phyloP scores from a whole-genome alignment of 2,797 vertebrate genomes.

The Falco berigora region DNA sequence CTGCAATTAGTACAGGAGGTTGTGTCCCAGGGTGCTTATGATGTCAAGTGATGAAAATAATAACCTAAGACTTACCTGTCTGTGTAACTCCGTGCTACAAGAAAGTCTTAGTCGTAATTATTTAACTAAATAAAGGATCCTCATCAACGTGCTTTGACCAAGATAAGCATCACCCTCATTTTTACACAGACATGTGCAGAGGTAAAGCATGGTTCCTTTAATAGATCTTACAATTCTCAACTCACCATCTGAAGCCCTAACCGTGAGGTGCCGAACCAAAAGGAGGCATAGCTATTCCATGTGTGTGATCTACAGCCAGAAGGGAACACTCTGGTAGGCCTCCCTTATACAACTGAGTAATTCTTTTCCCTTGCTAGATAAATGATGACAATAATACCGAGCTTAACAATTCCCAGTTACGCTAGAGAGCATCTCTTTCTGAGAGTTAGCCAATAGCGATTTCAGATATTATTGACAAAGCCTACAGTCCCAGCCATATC shows the following conservation, averaged over 20 bases:
- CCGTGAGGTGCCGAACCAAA: not conserved
- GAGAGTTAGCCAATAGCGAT: not conserved
- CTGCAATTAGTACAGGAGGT: not conserved
- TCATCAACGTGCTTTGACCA: not conserved
- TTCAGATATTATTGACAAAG: not conserved
- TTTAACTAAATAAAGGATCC: not conserved
- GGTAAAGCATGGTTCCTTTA: not conserved
- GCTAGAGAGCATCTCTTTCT: not conserved
- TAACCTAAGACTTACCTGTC: not conserved
- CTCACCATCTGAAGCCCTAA: not conserved
- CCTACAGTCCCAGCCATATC: not conserved
- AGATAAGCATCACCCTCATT: not conserved
- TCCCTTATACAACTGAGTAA: not conserved
- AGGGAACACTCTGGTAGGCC: not conserved
- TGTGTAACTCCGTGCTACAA: not conserved
- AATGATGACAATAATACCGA: not conserved
- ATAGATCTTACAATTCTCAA: not conserved
- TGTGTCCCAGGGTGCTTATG: not conserved
- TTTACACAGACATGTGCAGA: not conserved
- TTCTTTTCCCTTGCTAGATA: not conserved
- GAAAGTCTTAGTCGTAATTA: not conserved
- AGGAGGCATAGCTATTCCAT: not conserved
- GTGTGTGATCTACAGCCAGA: not conserved
- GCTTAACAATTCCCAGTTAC: not conserved
- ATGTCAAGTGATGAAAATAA: not conserved